Evolutionary conservation across 2,888 invertebrate genomes (phyloP).

Genomic region (Erebia ligea): DNA sequence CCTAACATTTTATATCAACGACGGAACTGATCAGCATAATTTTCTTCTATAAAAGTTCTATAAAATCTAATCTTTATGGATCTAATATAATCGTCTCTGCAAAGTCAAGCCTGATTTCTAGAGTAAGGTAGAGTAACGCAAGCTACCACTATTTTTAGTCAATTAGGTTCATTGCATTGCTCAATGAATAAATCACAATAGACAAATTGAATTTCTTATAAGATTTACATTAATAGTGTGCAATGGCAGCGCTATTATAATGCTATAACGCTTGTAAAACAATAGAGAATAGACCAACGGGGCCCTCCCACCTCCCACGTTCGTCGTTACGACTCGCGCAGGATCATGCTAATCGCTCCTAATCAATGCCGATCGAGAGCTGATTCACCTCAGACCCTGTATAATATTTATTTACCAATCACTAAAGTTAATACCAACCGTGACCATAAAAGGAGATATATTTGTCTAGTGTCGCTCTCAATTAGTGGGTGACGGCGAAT

Average conservation of each 20-base stretch:
- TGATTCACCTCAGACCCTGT: slow-evolving; percentile 76
- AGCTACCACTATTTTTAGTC: not conserved
- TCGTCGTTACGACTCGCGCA: slow-evolving; percentile 57
- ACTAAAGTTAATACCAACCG: slow-evolving; percentile 69
- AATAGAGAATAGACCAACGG: slow-evolving; percentile 72
- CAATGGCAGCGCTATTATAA: slow-evolving; percentile 76
- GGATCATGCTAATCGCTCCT: slow-evolving; percentile 78
- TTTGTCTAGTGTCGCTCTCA: slow-evolving; percentile 78
- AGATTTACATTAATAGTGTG: slow-evolving; percentile 80
- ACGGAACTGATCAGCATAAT: no score
- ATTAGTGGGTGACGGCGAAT: slow-evolving; percentile 77
- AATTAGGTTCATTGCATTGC: slow-evolving; percentile 45
- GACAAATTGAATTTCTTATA: slow-evolving; percentile 79
- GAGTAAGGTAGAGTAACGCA: not conserved
- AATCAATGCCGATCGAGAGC: slow-evolving; percentile 78
- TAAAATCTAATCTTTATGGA: not conserved
- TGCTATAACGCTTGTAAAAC: slow-evolving; percentile 78
- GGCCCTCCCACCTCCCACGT: slow-evolving; percentile 78
- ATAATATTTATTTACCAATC: slow-evolving; percentile 79
- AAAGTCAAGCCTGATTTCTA: not conserved
- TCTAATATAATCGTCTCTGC: not conserved
- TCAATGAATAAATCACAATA: slow-evolving; percentile 65
- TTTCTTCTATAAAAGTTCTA: not conserved
- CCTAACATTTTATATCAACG: not conserved
- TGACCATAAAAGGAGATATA: slow-evolving; percentile 79